Evolutionary conservation across 2,797 vertebrate species (phyloP).

Genomic region (Neosilurus mollespiculum): DNA sequence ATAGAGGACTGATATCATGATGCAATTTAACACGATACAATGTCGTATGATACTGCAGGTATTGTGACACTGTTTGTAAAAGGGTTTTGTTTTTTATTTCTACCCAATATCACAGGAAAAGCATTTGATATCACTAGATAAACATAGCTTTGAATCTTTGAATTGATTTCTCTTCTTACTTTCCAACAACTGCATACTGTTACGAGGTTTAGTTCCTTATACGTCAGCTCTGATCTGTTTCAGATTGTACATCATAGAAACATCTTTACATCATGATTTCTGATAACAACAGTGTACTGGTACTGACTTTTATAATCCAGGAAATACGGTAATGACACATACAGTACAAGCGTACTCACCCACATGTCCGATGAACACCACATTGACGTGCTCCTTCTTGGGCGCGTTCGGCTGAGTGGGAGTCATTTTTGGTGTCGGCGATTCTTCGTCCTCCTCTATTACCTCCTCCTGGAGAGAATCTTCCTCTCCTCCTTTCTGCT

Average conservation of each 20-base stretch:
- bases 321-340: neutral
- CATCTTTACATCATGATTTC: too few relatives aligned
- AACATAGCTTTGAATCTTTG: neutral
- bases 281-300: too few relatives aligned
- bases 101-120: neutral
- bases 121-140: neutral
- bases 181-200: neutral
- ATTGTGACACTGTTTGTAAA: neutral
- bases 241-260: neutral
- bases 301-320: neutral
- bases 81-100: too few relatives aligned
- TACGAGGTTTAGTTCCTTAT: neutral
- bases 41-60: neutral
- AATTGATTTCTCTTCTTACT: neutral
- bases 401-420: slow-evolving; percentile 85
- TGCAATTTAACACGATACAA: neutral
- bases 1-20: neutral
- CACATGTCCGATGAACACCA: slow-evolving; percentile 98
- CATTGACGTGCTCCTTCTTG: slow-evolving; percentile 96
- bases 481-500: slow-evolving; percentile 83
- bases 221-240: too few relatives aligned
- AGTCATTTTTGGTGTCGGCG: slow-evolving; percentile 82
- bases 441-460: slow-evolving; percentile 94
- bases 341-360: slow-evolving; percentile 76
- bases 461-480: slow-evolving; percentile 55